Base-by-base conservation (phyloP, 2,797 vertebrate genomes). In the Buceros bicornis region DNA sequence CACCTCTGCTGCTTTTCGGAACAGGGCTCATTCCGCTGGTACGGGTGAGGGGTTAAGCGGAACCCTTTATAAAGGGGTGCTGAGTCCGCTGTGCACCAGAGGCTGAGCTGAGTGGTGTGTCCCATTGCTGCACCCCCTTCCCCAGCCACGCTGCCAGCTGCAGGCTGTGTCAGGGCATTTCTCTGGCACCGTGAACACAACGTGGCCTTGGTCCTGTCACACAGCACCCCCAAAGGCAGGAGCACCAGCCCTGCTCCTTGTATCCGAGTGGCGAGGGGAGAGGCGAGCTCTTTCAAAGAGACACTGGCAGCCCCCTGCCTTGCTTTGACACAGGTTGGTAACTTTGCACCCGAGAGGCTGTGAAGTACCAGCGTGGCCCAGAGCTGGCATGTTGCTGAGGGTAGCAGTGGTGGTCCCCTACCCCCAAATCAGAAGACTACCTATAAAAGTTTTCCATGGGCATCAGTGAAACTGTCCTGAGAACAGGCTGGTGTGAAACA, bases 41-140 rank as follows among this genome's bases (percentile, higher is more conserved):
- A 12, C 0, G 5, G 42, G 22, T 2, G 1, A 0, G 0, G 24
- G 21, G 17, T 50, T 66, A 35, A 0, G 2, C 3, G 5, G 64
- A 31, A 83, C 22, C 8, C 18, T 71, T 33, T 33, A 8, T 18
- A 19, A 82, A 79, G 26, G 7, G 8, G 3, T 29, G 16, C 19
- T 5, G 13, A 3, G 20, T 12, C 28, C 14, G 17, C 57, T 37
- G 35, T 1, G 2, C 69, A 22, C 7, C 24, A 21, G 26, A 33
- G 26, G 8, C n/a, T 57, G 84, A 66, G 58, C 25, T 61, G 18
- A 25, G 2, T 1, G 7, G 14, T 3, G 5, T n/a, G 22, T 20
- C 10, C 74, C 37, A 3, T 28, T 16, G 14, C 80, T 81, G n/a
- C 12, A 31, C 6, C 53, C 33, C 26, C 25, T 61, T 61, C 24